Evolutionary conservation across 2,113 vertebrate genomes (phyloP), one percentile per base, ranked within the genome.

Genomic region (Percopsis transmontana): DNA sequence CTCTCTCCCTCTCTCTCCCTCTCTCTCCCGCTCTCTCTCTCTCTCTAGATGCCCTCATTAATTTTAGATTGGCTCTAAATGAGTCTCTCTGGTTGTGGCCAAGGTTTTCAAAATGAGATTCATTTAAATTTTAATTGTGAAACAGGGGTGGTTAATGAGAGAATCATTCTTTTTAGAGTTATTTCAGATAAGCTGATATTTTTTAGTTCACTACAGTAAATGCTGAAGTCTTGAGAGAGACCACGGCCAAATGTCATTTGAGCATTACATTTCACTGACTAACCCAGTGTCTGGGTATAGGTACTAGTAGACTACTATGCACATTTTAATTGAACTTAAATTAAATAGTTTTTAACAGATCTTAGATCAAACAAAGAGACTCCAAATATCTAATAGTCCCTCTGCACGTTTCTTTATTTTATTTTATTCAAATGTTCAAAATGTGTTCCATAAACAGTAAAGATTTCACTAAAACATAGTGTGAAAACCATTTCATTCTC

Each of bases 41-140:
- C 88, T 75, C 89, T 82, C 80, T 76, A 88, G 83, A 88, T 90
- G 87, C 87, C 83, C 86, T 90, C 87, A 90, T 90, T 90, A 87
- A 91, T 90, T 91, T 87, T 89, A 89, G 85, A 91, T 90, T 89
- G 88, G 81, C 85, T 87, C 90, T 87, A 88, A 90, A 91, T 90
- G 88, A 89, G 85, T 88, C 87, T 82, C 87, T 84, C 85, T 88
- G 88, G 81, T 90, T 77, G 75, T 68, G 76, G 79, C 77, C 54
- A 73, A 88, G 86, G 79, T 82, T 87, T 85, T 82, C 83, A 84
- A 90, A 91, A 91, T 90, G 86, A 88, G 88, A 91, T 91, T 90
- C 81, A 92, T 90, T 88, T 86, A 85, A 79, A 45, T 85, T 85
- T 83, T 87, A 88, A 84, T 74, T 84, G 66, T 83, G 40, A 44